Evolutionary conservation across 2,888 invertebrate species (phyloP), one percentile per base, ranked within the genome.

Genomic region (Diaphora mendica): DNA sequence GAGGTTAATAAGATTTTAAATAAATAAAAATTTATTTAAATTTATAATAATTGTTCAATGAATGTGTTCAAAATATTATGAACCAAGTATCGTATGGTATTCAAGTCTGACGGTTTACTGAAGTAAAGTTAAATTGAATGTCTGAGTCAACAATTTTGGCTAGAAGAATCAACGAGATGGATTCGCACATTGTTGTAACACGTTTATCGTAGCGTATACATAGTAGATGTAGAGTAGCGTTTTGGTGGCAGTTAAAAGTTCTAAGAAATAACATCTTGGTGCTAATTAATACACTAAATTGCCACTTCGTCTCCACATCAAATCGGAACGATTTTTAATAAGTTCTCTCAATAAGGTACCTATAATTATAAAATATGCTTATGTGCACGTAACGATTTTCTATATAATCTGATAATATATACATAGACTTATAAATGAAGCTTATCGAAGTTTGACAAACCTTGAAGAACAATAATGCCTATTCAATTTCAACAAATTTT

Each of bases 251-350:
- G 33, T 59, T 3, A 1, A 17, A 39, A 64, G 33, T 62, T 69
- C 20, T 59, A 70, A 69, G 7, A 7, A 70, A 75, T 68, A 44
- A 33, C 70, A 68, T 77, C 73, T 84, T 77, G 82, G 82, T 82
- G 85, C 82, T 82, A 84, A 73, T 66, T 72, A 33, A 67, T 65
- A 51, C 71, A 71, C 62, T n/a, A 33, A 30, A 35, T 72, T 74
- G 70, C 72, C 78, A 77, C 81, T 83, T 83, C 74, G 73, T 76
- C 59, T 75, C 66, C 59, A 74, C 70, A 42, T 68, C 73, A 68
- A 68, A 71, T 42, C 59, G 71, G 62, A 68, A 55, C 71, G 83
- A 73, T 77, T 83, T 83, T 79, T 71, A 83, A 78, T 76, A 67
- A 70, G 68, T 75, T 72, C 30, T 68, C 39, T 33, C 48, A 48